Base-by-base conservation (phyloP, 1,140 invertebrate species). In the Mamestra configurata region DNA sequence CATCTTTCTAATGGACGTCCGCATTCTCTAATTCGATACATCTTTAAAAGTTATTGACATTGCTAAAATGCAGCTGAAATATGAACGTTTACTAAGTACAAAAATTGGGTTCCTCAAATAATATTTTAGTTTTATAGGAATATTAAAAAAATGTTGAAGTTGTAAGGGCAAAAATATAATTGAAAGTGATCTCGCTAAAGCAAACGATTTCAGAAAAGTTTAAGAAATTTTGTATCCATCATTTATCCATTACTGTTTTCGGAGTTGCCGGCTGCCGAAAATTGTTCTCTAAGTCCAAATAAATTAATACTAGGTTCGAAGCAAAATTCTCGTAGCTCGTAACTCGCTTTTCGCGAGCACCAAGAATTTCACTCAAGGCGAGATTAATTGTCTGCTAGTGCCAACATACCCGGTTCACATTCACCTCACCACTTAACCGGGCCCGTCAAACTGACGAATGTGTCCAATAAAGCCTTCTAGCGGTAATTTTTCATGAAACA, bases 371-470 rank as follows among this genome's bases (percentile, higher is more conserved):
- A 61, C 35, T 78, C 24, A 68, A 37, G 20, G 15, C 61, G 27
- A 70, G 35, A 79, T 59, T 71, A 72, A 72, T 79, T 61, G 35
- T 27, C n/a, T 7, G 15, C 55, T 72, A 59, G 35, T 61, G 22
- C 68, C 18, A 70, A 37, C 27, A 70, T 43, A 57, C 66, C n/a
- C 22, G 49, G 64, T 22, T 18, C 13, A 57, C 15, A 43, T 51
- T 27, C 70, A 57, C 27, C 51, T 40, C 40, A 37, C 77, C 22
- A 59, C 77, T 20, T 57, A 35, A 51, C 31, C 43, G n/a, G 27
- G 10, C 27, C 20, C 46, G 76, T 77, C 46, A 77, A 70, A 71
- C 77, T 72, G 70, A 79, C 37, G 51, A 79, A 79, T 79, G 51
- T 51, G 40, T 51, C 55, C 55, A 79, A 79, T 79, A 79, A 72